phyloP scores from a whole-genome alignment of 1,140 invertebrate species.

The Drosophila chauvacae region DNA sequence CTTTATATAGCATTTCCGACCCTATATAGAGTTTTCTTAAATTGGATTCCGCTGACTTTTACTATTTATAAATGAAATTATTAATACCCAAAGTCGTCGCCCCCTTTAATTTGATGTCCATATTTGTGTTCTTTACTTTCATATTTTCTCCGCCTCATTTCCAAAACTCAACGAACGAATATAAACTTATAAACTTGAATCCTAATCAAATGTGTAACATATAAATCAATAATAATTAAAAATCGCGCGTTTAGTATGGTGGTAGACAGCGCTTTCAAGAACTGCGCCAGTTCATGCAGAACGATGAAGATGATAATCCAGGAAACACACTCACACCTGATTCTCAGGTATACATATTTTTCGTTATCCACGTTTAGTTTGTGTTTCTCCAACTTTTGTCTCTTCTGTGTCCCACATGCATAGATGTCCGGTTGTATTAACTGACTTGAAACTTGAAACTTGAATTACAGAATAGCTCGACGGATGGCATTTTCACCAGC shows the following conservation, averaged over 20 bases:
- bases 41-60: neutral
- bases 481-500: slow-evolving; percentile 87
- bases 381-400: slow-evolving; percentile 7
- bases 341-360: slow-evolving; percentile 89
- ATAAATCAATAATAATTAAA: slow-evolving; percentile 33
- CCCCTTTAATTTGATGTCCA: slow-evolving; percentile 62
- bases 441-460: slow-evolving; percentile 41
- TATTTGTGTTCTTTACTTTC: slow-evolving; percentile 79
- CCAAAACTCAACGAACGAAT: slow-evolving; percentile 36
- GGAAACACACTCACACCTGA: slow-evolving; percentile 90
- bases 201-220: slow-evolving; percentile 43
- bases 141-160: slow-evolving; percentile 72
- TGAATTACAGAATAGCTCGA: slow-evolving; percentile 81
- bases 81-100: slow-evolving; percentile 12
- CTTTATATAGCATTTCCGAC: neutral
- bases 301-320: slow-evolving; percentile 90
- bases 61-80: slow-evolving; percentile 9
- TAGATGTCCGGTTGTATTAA: slow-evolving; percentile 5
- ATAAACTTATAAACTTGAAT: slow-evolving; percentile 29
- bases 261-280: slow-evolving; percentile 90
- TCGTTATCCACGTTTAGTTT: slow-evolving; percentile 31
- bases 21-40: neutral
- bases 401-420: neutral
- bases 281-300: slow-evolving; percentile 92
- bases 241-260: slow-evolving; percentile 83